phyloP scores from a whole-genome alignment of 1,140 invertebrate species.

The Epicauta chinensis region DNA sequence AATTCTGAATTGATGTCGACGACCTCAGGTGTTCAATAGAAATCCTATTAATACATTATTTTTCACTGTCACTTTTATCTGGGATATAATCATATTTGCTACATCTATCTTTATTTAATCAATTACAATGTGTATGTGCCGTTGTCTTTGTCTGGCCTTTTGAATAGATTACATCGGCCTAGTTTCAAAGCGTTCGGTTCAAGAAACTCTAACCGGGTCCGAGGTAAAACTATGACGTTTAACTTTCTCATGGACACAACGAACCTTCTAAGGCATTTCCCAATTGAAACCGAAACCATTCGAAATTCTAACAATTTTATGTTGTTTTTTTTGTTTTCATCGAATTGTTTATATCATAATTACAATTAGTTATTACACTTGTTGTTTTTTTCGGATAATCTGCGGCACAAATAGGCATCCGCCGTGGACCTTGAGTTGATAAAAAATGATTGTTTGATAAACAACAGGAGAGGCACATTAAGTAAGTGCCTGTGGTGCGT shows the following conservation, averaged over 20 bases:
- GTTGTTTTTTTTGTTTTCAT: background rate
- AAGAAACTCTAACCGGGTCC: slow-evolving; percentile 33
- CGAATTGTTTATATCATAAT: too few relatives aligned
- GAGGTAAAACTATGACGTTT: slow-evolving; percentile 32
- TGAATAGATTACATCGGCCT: slow-evolving; percentile 21
- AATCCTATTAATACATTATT: slow-evolving; percentile 26
- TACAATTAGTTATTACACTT: too few relatives aligned
- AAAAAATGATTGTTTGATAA: slow-evolving; percentile 7
- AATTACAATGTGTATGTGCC: slow-evolving; percentile 1
- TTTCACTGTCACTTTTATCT: slow-evolving; percentile 37
- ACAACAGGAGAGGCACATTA: background rate
- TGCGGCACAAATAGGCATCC: background rate
- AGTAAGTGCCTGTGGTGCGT: background rate
- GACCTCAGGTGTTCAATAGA: slow-evolving; percentile 19
- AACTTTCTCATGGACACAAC: slow-evolving; percentile 35
- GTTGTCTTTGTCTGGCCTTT: slow-evolving; percentile 11
- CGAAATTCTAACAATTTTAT: background rate
- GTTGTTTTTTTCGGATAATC: too few relatives aligned
- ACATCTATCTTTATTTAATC: background rate
- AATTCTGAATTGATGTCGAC: slow-evolving; percentile 21
- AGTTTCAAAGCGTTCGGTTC: slow-evolving; percentile 26
- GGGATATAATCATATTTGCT: slow-evolving; percentile 9
- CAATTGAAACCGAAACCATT: slow-evolving; percentile 27
- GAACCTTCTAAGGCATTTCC: slow-evolving; percentile 26
- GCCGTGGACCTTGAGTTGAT: slow-evolving; percentile 24